These are phyloP conservation scores for Onychorhynchus coronatus DNA, from an alignment of 2,113 vertebrate species.

Conservation along the genomic window DNA sequence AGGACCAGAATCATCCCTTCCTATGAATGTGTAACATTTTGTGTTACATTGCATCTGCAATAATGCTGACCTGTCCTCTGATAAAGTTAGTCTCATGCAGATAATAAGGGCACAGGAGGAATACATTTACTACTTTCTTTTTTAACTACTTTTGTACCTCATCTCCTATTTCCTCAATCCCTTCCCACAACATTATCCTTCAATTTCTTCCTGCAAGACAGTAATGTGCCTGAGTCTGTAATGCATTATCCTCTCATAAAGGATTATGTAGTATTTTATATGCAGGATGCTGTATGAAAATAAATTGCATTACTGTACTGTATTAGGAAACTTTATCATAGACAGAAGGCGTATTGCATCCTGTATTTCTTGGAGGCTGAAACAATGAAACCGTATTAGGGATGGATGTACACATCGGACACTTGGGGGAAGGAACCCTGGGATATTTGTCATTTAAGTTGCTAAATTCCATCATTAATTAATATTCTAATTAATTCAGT, in stretches of 20 bases:
- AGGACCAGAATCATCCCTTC: not conserved
- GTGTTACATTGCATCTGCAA: not conserved
- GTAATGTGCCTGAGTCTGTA: constrained; percentile 52
- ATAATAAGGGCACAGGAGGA: not conserved
- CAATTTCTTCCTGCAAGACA: constrained; percentile 56
- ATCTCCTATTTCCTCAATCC: constrained; percentile 1
- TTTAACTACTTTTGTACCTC: constrained; percentile 25
- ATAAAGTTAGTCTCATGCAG: not conserved
- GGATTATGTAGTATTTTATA: constrained; percentile 64
- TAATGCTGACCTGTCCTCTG: not conserved
- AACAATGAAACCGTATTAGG: constrained; percentile 1
- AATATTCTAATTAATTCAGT: constrained; percentile 13
- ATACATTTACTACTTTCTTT: not conserved
- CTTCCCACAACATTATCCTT: constrained; percentile 39
- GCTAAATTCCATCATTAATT: constrained; percentile 20
- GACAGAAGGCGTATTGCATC: constrained; percentile 62
- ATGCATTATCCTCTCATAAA: constrained; percentile 68
- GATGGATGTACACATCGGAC: not conserved
- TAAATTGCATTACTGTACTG: constrained; percentile 61
- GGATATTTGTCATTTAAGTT: not conserved
- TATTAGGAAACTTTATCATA: constrained; percentile 67
- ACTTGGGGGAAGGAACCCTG: not conserved
- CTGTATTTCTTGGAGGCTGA: constrained; percentile 61
- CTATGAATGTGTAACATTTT: not conserved
- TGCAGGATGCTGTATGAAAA: constrained; percentile 67